Percentiles rank a stretch among this genome's conserved stretches.
Evolutionary conservation across 1,140 invertebrate species (phyloP).

Genomic region (Yoshiicerus persimilis): DNA sequence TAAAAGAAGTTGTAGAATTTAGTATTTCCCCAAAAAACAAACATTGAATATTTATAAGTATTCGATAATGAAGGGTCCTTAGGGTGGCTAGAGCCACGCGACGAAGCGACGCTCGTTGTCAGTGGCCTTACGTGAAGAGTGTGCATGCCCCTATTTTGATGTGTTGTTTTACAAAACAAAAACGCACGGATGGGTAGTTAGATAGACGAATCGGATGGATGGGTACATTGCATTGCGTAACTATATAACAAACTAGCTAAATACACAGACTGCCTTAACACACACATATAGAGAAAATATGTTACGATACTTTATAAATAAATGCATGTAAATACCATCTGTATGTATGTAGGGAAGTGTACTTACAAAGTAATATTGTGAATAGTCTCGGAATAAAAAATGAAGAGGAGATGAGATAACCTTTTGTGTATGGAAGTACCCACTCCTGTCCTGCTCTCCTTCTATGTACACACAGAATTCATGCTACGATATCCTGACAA

Average conservation of each 20-base stretch:
- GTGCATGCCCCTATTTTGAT: background rate
- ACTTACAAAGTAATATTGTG: too few relatives aligned
- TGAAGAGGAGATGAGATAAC: background rate
- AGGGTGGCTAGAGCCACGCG: background rate
- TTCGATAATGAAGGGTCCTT: constrained; percentile 15
- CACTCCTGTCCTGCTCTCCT: background rate
- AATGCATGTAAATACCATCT: background rate
- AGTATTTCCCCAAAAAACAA: background rate
- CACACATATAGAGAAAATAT: background rate
- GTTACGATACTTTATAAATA: background rate
- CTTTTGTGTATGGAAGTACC: background rate
- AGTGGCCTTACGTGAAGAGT: background rate
- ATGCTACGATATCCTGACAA: too few relatives aligned
- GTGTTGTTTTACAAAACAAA: constrained; percentile 23
- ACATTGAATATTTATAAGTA: constrained; percentile 23
- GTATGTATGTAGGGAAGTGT: background rate
- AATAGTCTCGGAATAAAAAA: background rate
- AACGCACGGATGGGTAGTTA: background rate
- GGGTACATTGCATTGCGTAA: background rate
- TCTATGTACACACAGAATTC: too few relatives aligned
- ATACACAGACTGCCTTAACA: background rate
- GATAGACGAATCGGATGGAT: background rate
- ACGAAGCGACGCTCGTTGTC: background rate
- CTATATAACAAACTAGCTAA: background rate
- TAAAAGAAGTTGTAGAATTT: background rate